Evolutionary conservation across 2,113 vertebrate species (phyloP), one percentile per base, ranked within the genome.

Genomic region (Paracanthobrama guichenoti): DNA sequence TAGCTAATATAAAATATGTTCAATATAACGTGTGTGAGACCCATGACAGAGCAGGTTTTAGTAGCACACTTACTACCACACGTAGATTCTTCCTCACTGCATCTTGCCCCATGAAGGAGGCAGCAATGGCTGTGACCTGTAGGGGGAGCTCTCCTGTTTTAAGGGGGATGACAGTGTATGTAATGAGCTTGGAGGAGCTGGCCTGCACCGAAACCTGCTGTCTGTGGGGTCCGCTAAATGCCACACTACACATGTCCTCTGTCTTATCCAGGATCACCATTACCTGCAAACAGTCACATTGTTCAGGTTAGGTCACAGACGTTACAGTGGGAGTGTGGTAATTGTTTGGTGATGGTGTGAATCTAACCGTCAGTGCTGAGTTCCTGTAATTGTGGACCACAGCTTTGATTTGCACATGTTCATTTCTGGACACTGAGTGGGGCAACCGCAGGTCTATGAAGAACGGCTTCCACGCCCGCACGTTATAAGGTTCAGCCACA

Each of bases 381-480:
- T 81, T 2, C 57, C 53, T 86, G 44, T 95, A 93, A 91, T 95
- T 95, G 50, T 95, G 89, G 57, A 95, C 44, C 78, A 95, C 92
- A 0, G 93, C 94, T 89, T 94, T 94, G 14, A 95, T 91, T 90
- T 94, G 91, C 12, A 95, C 73, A 76, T 94, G 93, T 55, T 95
- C 95, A 6, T 94, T 90, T 80, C 93, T 92, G 3, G 94, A 92
- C 74, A 94, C 94, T 0, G 94, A 93, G 55, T 93, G 89, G 2
- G 95, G 95, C 82, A 95, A 88, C 87, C 86, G 93, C 84, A 95
- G 90, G 84, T 95, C 95, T 66, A 95, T 91, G 28, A 95, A 95
- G 88, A 95, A 93, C 0, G 1, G 39, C 85, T 92, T 94, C 88
- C 86, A 91, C 0, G 88, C 84, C 69, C 48, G 88, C n/a, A 95